Base-by-base conservation (phyloP, 2,888 invertebrate species). In the Coelopa pilipes region DNA sequence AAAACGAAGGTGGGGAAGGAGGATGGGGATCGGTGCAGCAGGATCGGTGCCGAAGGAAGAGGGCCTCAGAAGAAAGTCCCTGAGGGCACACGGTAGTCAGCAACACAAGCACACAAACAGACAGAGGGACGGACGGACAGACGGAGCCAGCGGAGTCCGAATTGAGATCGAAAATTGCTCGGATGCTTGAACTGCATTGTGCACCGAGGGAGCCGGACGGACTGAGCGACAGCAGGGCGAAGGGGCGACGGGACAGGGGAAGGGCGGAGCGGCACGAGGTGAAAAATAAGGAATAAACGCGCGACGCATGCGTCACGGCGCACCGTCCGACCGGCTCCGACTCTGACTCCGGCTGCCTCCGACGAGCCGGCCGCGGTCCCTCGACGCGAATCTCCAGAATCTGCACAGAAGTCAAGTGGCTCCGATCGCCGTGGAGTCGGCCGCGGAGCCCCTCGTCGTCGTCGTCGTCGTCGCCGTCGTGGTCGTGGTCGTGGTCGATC, bases 181-280 rank as follows among this genome's bases (percentile, higher is more conserved):
- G 75, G 79, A 82, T 82, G 79, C 79, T 80, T 79, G 78, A 74
- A 78, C 77, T 80, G 77, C 78, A 79, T 80, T 79, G 80, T 78
- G 79, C 78, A 78, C 78, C 78, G 55, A 21, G n/a, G 11, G 21
- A 24, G 66, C 47, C 34, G 34, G 34, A 34, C 34, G 34, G 34
- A 34, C 34, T 4, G 34, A 34, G 7, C 2, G 34, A 34, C 34
- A 34, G 34, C n/a, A n/a, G n/a, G n/a, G n/a, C n/a, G n/a, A n/a
- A n/a, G n/a, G n/a, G n/a, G n/a, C n/a, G n/a, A 34, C 4, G 34
- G 34, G 7, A 34, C 2, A 7, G 7, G 34, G 7, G 34, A 34
- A 4, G 7, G n/a, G 1, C 17, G 46, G 17, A 17, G 19, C 76
- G 78, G 82, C 82, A 80, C 78, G 78, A 81, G 74, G 77, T 79